A percentile compares a stretch with the other conserved stretches of the same genome.
Conservation (phyloP, 2,113 vertebrate species). For the Anthoscopus minutus region DNA sequence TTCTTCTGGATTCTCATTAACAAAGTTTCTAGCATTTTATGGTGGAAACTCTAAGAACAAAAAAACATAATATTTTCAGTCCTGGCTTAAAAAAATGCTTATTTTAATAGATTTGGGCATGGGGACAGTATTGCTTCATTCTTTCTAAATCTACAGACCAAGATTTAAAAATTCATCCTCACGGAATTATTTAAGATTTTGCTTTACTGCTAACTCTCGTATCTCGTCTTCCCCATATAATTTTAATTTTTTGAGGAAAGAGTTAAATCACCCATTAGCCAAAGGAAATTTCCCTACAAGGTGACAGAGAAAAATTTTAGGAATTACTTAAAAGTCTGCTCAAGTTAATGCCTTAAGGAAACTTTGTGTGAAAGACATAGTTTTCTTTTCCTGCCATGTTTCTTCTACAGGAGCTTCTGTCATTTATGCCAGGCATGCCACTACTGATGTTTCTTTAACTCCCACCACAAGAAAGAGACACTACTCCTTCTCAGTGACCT, state of each 20-base stretch:
- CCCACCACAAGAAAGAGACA: neutral
- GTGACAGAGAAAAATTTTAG: neutral
- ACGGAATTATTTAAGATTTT: neutral
- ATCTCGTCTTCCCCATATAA: neutral
- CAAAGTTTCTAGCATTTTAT: neutral
- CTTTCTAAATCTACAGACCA: neutral
- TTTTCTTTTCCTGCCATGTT: neutral
- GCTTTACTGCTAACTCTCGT: neutral
- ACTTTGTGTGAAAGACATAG: neutral
- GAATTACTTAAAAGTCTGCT: neutral
- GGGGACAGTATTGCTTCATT: neutral
- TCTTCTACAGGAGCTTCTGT: neutral
- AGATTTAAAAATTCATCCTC: neutral
- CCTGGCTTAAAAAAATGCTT: neutral
- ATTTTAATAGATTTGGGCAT: neutral
- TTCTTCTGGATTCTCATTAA: neutral
- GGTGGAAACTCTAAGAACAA: neutral
- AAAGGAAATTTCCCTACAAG: neutral
- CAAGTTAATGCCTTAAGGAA: neutral
- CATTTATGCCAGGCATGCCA: neutral
- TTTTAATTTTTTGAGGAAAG: neutral
- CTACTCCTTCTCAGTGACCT: neutral
- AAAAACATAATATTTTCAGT: neutral
- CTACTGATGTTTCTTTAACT: neutral
- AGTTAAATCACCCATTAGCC: neutral